Percentiles rank a stretch among this genome's conserved stretches.
Conservation (phyloP, 2,888 invertebrate species). For the Diaperis boleti region DNA sequence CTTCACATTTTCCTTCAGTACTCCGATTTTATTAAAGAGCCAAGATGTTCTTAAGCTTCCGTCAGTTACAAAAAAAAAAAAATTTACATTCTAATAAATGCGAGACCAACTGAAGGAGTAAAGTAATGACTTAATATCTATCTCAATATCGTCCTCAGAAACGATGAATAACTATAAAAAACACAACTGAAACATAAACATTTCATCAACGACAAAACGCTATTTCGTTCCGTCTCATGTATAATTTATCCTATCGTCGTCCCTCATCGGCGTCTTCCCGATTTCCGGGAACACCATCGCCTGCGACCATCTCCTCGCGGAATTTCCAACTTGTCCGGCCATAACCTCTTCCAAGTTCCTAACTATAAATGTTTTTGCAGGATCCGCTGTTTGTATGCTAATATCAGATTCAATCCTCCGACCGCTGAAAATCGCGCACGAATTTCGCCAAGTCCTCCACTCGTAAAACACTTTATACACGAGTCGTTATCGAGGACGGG, state of each 20-base stretch:
- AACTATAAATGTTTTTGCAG: constrained; percentile 44
- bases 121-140: too few relatives aligned
- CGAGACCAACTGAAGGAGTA: too few relatives aligned
- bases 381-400: constrained; percentile 39
- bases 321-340: constrained; percentile 27
- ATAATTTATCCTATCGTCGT: constrained; percentile 62
- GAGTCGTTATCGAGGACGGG: constrained; percentile 17
- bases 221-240: constrained; percentile 64
- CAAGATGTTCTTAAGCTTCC: too few relatives aligned
- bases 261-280: constrained; percentile 51
- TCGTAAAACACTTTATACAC: constrained; percentile 16
- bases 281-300: constrained; percentile 45
- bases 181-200: too few relatives aligned
- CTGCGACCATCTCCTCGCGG: constrained; percentile 28
- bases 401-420: constrained; percentile 13
- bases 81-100: too few relatives aligned
- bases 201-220: too few relatives aligned
- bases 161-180: too few relatives aligned
- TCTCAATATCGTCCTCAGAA: too few relatives aligned
- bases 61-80: too few relatives aligned
- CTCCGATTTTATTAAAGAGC: too few relatives aligned
- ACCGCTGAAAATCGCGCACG: constrained; percentile 11
- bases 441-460: neutral
- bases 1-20: too few relatives aligned
- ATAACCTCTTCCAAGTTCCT: constrained; percentile 38